Evolutionary conservation across 2,888 invertebrate species (phyloP).

Genomic region (Chloroclystis v-ata): DNA sequence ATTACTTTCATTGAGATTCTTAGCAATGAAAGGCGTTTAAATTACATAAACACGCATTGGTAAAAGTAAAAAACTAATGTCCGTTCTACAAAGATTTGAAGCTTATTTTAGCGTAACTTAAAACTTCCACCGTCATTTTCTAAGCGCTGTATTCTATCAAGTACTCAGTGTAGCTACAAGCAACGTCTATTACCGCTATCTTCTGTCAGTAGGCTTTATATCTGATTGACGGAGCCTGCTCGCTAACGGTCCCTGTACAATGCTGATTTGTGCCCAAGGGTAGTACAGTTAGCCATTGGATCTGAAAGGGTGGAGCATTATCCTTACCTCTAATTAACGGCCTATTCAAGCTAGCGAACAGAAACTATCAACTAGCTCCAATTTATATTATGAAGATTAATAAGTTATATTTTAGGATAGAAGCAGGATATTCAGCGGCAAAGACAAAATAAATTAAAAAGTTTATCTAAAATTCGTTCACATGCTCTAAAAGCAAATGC

Average conservation of each 20-base stretch:
- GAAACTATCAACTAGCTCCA: too few relatives aligned
- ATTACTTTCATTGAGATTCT: background rate
- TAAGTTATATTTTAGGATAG: too few relatives aligned
- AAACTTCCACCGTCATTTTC: background rate
- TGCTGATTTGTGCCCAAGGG: constrained; percentile 36
- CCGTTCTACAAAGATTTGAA: too few relatives aligned
- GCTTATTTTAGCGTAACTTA: too few relatives aligned
- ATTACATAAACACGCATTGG: too few relatives aligned
- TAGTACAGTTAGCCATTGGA: constrained; percentile 37
- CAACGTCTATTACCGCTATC: constrained; percentile 63
- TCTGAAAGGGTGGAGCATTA: constrained; percentile 16
- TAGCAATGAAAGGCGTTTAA: too few relatives aligned
- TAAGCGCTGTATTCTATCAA: background rate
- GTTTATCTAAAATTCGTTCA: too few relatives aligned
- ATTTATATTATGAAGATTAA: too few relatives aligned
- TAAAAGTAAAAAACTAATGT: too few relatives aligned
- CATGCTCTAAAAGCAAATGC: too few relatives aligned
- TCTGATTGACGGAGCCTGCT: constrained; percentile 56
- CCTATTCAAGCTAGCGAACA: constrained; percentile 2
- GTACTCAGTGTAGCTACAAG: constrained; percentile 25
- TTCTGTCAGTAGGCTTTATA: constrained; percentile 61
- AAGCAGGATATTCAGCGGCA: too few relatives aligned
- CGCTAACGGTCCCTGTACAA: constrained; percentile 54
- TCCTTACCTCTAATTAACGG: constrained; percentile 11
- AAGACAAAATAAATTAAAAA: too few relatives aligned